Conservation (phyloP, 2,797 vertebrate species). For the Hybognathus amarus region DNA sequence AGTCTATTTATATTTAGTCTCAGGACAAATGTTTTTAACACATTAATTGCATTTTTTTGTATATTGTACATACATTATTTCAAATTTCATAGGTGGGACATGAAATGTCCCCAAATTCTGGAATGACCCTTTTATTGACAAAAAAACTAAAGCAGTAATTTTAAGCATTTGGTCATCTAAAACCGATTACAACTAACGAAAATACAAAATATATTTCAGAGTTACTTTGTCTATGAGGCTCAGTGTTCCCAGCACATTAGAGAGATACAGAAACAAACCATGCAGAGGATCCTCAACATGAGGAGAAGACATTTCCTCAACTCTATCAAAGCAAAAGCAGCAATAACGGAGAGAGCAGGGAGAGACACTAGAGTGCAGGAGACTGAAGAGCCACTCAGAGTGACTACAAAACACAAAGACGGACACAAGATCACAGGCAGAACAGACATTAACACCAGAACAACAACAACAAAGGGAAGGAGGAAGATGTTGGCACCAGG, state of each 20-base stretch:
- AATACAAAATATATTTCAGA: too few species aligned
- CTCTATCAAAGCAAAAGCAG: conserved; percentile 58
- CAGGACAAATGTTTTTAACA: too few species aligned
- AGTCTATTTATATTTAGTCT: too few species aligned
- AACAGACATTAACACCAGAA: conserved; percentile 37
- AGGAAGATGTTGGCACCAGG: conserved; percentile 53
- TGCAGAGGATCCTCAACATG: conserved; percentile 52
- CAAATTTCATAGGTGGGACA: too few species aligned
- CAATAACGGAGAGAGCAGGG: conserved; percentile 52
- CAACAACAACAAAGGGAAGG: conserved; percentile 22
- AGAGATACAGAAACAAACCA: conserved; percentile 39
- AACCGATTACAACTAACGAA: neutral
- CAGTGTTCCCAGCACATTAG: conserved; percentile 55
- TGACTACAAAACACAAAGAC: conserved; percentile 76
- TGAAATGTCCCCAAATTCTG: too few species aligned
- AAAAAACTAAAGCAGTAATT: conserved; percentile 29
- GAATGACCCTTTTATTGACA: neutral
- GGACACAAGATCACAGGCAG: conserved; percentile 52
- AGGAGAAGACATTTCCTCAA: conserved; percentile 38
- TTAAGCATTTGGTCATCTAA: conserved; percentile 36
- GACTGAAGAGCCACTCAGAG: conserved; percentile 86
- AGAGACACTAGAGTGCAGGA: conserved; percentile 79
- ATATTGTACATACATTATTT: too few species aligned
- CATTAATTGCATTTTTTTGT: too few species aligned
- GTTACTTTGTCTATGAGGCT: conserved; percentile 51